phyloP scores from a whole-genome alignment of 35 echinoderm and acorn worm genomes.

The Diadema setosum region DNA sequence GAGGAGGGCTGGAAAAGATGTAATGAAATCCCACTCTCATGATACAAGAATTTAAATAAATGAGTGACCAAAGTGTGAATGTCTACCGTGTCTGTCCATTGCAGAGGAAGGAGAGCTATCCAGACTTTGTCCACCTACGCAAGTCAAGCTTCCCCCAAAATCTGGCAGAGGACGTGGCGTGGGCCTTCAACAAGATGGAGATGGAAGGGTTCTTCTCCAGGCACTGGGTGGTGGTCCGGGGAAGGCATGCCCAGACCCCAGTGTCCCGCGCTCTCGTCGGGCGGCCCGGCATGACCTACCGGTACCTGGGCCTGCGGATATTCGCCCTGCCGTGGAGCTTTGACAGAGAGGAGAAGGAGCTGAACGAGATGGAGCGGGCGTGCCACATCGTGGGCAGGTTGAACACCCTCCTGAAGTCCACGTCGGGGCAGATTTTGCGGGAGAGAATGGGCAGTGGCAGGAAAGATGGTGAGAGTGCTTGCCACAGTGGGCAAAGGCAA shows the following conservation, averaged over 20 bases:
- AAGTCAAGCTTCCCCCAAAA: not conserved
- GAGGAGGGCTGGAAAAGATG: too few species aligned
- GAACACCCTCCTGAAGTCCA: conserved; percentile 18
- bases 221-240: conserved; percentile 47
- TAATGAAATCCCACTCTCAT: too few species aligned
- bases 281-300: conserved; percentile 46
- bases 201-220: conserved; percentile 44
- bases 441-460: not conserved
- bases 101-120: conserved; percentile 30
- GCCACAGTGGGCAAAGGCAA: too few species aligned
- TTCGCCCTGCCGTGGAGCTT: conserved; percentile 63
- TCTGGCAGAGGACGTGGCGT: conserved; percentile 35
- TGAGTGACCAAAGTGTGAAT: too few species aligned
- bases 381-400: conserved; percentile 27
- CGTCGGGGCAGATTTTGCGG: not conserved
- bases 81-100: not conserved
- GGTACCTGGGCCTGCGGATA: conserved; percentile 46
- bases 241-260: conserved; percentile 17
- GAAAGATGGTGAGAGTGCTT: too few species aligned
- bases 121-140: conserved; percentile 30
- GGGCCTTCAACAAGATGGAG: conserved; percentile 50
- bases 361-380: conserved; percentile 47
- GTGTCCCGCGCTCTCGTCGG: conserved; percentile 47
- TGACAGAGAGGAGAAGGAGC: not conserved
- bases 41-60: too few species aligned